Evolutionary conservation across 2,888 invertebrate species (phyloP), one percentile per base, ranked within the genome.

Genomic region (Nomada goodeniana): DNA sequence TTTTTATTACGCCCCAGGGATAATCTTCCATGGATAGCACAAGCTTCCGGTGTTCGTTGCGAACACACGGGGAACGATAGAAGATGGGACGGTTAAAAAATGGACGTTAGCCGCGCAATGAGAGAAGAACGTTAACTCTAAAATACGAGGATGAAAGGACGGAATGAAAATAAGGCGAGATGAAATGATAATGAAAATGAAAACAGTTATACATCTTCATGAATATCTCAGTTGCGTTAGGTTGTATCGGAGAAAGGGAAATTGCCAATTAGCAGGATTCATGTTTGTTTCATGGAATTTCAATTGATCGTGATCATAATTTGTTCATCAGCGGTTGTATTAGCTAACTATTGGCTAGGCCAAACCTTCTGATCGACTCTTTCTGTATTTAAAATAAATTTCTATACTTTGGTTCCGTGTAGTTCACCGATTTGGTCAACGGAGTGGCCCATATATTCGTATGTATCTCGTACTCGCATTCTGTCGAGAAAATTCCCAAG

Each of bases 1-100:
- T 73, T 75, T 81, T 81, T 82, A 82, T 79, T 80, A 80, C 36
- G 67, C 80, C 72, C 65, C 26, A 11, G 67, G 75, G 81, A 75
- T 75, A 74, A 75, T 80, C 65, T 64, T 44, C 53, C 52, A 59
- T 36, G 69, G 65, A 42, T 29, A 15, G 60, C 44, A 11, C 20
- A 13, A 50, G 42, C 36, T 67, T 5, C 59, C 15, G 26, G 74
- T 64, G n/a, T 64, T 63, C 74, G 64, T 74, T 65, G 76, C 76
- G 64, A 78, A 67, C 61, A 65, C 20, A 20, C 23, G n/a, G 47
- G 13, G 42, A 23, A 64, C 69, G 50, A 57, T 36, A 63, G 29
- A 23, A 77, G 79, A 79, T 79, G 71, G 65, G 42, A 64, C 47
- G 50, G 65, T 64, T 59, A 26, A 59, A 52, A 65, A 77, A 69